Base-by-base conservation (phyloP, 2,113 vertebrate species). In the Anser cygnoides region DNA sequence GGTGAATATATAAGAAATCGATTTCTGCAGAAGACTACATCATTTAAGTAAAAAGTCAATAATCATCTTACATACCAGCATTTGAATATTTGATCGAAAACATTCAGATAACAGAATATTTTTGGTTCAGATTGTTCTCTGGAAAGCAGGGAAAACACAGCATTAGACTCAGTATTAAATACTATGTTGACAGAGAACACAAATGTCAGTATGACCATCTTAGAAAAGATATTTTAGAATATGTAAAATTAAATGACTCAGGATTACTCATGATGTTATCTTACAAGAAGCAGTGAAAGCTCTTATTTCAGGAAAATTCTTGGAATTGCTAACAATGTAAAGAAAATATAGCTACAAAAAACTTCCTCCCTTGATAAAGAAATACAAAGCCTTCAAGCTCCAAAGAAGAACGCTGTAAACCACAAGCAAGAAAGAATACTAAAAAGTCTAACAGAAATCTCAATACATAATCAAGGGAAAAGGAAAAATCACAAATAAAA, bases 151-250 rank as follows among this genome's bases (percentile, higher is more conserved):
- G 82, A 92, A 81, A 84, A 74, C 72, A 92, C 19, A 72, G 75
- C 50, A 67, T 93, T 86, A 89, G n/a, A 15, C 19, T 84, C 63
- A 28, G 72, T 37, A 71, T 78, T 91, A 86, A 91, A 86, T 35
- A 54, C 73, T 91, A 3, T 65, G 70, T 84, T 95, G 92, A 87
- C 65, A 87, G 80, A 92, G 92, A 96, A 92, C 91, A 92, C 80
- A 94, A 96, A 96, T 92, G 91, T 95, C 95, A 97, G 74, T 80
- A 55, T 96, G 96, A 94, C 96, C 96, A 93, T 87, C 91, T 91
- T 50, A 83, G 71, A 91, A 72, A 76, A 91, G 91, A 91, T 80
- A 94, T 96, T 95, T 96, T 57, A 66, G 59, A 94, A 91, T 57
- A 95, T 82, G 90, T 61, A 71, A 94, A 93, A 83, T 90, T 77